phyloP scores from a whole-genome alignment of 2,888 invertebrate genomes.

The Parasteatoda lunata region DNA sequence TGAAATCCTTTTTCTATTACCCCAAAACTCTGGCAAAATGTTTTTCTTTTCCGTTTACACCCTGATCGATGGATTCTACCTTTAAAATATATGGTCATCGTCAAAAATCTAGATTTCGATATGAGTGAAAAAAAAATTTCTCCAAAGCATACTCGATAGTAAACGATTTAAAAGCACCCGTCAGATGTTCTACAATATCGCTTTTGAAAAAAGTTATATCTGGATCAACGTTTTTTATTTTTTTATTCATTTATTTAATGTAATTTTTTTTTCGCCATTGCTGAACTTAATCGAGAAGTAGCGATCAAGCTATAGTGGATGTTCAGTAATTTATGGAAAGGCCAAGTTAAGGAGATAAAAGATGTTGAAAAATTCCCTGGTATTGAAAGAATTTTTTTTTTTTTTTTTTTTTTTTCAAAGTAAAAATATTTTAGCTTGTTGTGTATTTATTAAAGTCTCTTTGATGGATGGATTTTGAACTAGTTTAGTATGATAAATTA shows the following conservation, averaged over 20 bases:
- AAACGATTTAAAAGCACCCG: slow-evolving; percentile 22
- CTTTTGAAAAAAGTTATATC: not conserved
- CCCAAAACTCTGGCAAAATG: no score
- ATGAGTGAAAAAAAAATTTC: not conserved
- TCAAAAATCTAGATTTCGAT: slow-evolving; percentile 29
- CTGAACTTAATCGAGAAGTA: slow-evolving; percentile 45
- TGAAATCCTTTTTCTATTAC: no score
- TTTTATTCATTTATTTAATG: not conserved
- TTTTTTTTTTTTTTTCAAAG: not conserved
- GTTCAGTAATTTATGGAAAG: slow-evolving; percentile 34
- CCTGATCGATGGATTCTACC: slow-evolving; percentile 29
- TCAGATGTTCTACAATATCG: slow-evolving; percentile 5
- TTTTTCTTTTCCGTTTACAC: no score
- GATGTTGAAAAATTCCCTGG: slow-evolving; percentile 17
- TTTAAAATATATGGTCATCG: slow-evolving; percentile 30
- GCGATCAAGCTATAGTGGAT: slow-evolving; percentile 26
- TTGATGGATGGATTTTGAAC: slow-evolving; percentile 30
- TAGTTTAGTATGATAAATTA: slow-evolving; percentile 4
- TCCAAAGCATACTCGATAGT: not conserved
- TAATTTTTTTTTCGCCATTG: not conserved
- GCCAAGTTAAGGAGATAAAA: not conserved
- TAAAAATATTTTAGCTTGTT: not conserved
- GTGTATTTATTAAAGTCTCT: slow-evolving; percentile 13
- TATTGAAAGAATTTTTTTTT: slow-evolving; percentile 4
- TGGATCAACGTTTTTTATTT: not conserved